Evolutionary conservation across 1,140 invertebrate genomes (phyloP), one percentile per base, ranked within the genome.

Genomic region (Plodia interpunctella): DNA sequence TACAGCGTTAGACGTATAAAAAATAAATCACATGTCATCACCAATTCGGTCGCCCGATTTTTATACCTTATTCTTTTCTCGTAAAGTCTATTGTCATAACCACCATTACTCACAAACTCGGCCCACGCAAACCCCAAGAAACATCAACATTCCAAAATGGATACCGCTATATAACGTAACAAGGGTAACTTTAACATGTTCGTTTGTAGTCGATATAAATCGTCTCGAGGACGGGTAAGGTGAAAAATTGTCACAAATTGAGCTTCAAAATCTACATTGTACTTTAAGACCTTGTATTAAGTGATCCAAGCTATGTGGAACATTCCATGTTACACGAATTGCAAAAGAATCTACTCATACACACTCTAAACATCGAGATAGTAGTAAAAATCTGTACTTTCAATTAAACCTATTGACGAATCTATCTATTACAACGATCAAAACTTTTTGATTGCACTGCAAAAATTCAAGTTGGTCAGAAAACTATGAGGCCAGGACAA

Each of bases 11-110:
- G 55, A 72, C 64, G 73, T 83, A 83, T 80, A 85, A 80, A 75
- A 82, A 87, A 79, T 80, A 84, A 81, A 87, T 87, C 81, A 84
- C 80, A 87, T 77, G 65, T 75, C 74, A 77, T 65, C 76, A 78
- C 78, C 71, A 57, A 63, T 60, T 62, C 70, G 60, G 54, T 67
- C 70, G 50, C 61, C 11, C 59, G 58, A 57, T 52, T 32, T 28
- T 32, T 11, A 32, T n/a, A 32, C 30, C 30, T 32, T 32, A 32
- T 10, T 32, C 30, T 8, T 9, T 11, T 30, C 18, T 19, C 51
- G 56, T 56, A 44, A 59, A 57, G 58, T 57, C 54, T 66, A 69
- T 65, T 63, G 58, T 74, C 74, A 53, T 63, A 60, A 63, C 60
- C 58, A 65, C 60, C 59, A 21, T 53, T 6, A 4, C 50, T 25